These are phyloP conservation scores for Tyto alba DNA, from an alignment of 2,113 vertebrate species.

Conservation along the genomic window DNA sequence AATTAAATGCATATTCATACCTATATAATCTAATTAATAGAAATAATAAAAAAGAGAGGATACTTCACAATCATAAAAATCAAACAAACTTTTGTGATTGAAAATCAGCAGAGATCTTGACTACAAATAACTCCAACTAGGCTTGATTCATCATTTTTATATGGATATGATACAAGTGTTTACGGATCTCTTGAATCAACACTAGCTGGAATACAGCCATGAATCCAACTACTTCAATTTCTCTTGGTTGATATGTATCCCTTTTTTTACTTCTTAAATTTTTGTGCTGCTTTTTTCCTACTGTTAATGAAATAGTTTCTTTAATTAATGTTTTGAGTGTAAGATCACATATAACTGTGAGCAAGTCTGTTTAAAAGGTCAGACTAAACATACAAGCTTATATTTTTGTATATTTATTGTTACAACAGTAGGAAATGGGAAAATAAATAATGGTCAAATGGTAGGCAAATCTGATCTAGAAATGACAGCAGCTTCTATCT, in stretches of 20 bases:
- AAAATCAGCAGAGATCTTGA: background rate
- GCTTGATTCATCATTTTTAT: background rate
- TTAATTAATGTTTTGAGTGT: background rate
- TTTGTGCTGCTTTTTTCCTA: background rate
- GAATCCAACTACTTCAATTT: background rate
- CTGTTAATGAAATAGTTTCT: background rate
- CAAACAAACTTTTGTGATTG: background rate
- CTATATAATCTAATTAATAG: background rate
- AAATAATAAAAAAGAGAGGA: background rate
- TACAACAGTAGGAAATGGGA: background rate
- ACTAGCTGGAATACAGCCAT: background rate
- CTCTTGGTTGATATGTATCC: background rate
- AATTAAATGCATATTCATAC: background rate
- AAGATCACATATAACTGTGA: background rate
- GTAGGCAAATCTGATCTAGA: background rate
- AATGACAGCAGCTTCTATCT: background rate
- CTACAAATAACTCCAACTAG: background rate
- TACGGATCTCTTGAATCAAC: background rate
- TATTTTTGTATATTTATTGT: background rate
- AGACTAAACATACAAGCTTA: background rate
- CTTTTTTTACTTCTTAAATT: background rate
- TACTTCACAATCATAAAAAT: background rate
- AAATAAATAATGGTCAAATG: background rate
- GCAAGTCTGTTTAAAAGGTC: background rate
- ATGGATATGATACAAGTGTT: background rate